Percentiles rank a stretch among this genome's conserved stretches.
Conservation (phyloP, 2,888 invertebrate species). For the Orchesella flavescens region DNA sequence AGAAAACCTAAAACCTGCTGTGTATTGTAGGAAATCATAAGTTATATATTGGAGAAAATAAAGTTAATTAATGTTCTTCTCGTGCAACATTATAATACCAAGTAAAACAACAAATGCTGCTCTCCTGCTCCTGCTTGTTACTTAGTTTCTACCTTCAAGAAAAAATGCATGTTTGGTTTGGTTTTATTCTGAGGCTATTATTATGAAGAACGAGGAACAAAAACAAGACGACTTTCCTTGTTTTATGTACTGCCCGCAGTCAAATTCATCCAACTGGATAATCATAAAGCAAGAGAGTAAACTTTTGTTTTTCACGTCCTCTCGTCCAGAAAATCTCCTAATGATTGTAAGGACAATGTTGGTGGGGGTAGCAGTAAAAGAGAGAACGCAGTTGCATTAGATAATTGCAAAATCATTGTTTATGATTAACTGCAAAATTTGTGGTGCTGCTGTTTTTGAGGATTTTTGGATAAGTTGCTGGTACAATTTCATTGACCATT, state of each 20-base stretch:
- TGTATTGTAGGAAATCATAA: too few relatives aligned
- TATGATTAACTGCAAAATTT: slow-evolving; percentile 36
- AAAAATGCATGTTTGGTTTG: slow-evolving; percentile 4
- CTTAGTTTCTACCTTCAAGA: slow-evolving; percentile 11
- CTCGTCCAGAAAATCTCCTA: too few relatives aligned
- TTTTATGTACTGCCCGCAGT: slow-evolving; percentile 55
- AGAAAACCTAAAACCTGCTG: slow-evolving; percentile 55
- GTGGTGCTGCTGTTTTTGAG: not conserved
- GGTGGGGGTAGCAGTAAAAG: not conserved
- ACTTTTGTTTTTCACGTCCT: slow-evolving; percentile 23
- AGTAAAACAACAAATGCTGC: not conserved
- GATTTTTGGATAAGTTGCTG: not conserved
- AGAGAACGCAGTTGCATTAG: not conserved
- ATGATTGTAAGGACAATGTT: too few relatives aligned
- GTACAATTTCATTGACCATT: not conserved
- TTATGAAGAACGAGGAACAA: not conserved
- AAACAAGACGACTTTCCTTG: slow-evolving; percentile 38
- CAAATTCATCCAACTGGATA: slow-evolving; percentile 51
- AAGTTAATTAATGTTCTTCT: slow-evolving; percentile 57
- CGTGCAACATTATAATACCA: slow-evolving; percentile 23
- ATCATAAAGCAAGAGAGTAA: slow-evolving; percentile 36
- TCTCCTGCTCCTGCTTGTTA: not conserved
- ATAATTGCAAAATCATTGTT: slow-evolving; percentile 45
- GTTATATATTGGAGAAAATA: slow-evolving; percentile 2
- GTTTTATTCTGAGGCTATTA: not conserved